phyloP scores from a whole-genome alignment of 2,113 vertebrate genomes.

The western clawed frog (Xenopus tropicalis) region DNA sequence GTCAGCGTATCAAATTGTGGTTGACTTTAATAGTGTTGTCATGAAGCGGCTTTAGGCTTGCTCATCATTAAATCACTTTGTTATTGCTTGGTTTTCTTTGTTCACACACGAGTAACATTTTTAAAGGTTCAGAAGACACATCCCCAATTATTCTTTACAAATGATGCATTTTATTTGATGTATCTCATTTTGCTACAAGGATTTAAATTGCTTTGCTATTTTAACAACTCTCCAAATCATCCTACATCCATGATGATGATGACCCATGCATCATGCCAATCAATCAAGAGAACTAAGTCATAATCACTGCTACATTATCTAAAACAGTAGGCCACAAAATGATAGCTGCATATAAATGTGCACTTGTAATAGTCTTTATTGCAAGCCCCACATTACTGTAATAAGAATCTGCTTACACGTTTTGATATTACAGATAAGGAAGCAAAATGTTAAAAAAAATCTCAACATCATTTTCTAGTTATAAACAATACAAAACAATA shows the following conservation, averaged over 20 bases:
- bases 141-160: slow-evolving; percentile 35
- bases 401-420: not conserved
- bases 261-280: slow-evolving; percentile 35
- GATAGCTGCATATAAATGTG: slow-evolving; percentile 8
- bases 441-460: no score
- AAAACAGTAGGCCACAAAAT: slow-evolving; percentile 31
- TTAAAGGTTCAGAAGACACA: slow-evolving; percentile 34
- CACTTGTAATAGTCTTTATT: slow-evolving; percentile 2
- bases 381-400: slow-evolving; percentile 6
- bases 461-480: no score
- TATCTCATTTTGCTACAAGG: slow-evolving; percentile 27
- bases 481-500: no score
- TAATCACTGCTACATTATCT: slow-evolving; percentile 34
- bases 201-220: slow-evolving; percentile 33
- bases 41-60: not conserved
- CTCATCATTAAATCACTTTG: slow-evolving; percentile 15
- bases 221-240: slow-evolving; percentile 37
- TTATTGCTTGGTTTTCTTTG: slow-evolving; percentile 23
- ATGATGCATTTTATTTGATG: slow-evolving; percentile 38
- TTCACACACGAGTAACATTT: slow-evolving; percentile 30
- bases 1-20: slow-evolving; percentile 1
- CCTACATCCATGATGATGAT: slow-evolving; percentile 29
- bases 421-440: no score
- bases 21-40: slow-evolving; percentile 24
- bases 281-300: slow-evolving; percentile 28